Evolutionary conservation across 2,797 vertebrate species (phyloP), one percentile per base, ranked within the genome.

Genomic region (Danio jaintianensis): DNA sequence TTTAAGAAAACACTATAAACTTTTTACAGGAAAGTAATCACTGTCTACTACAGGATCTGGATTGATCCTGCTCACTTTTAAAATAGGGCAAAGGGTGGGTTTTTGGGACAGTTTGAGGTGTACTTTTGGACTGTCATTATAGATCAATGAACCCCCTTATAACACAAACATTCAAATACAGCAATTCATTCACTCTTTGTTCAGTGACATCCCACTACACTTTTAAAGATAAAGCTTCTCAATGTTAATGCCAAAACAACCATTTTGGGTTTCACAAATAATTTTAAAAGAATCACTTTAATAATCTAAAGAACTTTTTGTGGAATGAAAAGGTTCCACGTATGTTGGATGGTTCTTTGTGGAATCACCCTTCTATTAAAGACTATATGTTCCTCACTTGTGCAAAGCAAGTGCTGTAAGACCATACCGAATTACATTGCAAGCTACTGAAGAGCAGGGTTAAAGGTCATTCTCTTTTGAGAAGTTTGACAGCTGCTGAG

Each of bases 21-120:
- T 69, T 63, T 82, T 77, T 64, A 50, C 18, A 50, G 56, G 38
- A 70, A 77, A 45, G 45, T 38, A 70, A 73, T 53, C 56, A 71
- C 52, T 79, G 82, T 84, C 64, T n/a, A 68, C 42, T 5, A 68
- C 55, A 74, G 74, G 6, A 36, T 16, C 64, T 55, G 75, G 36
- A 79, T 73, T 36, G 47, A 84, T 64, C 52, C n/a, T 68, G 58
- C 22, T 67, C 43, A 7, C 50, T 47, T 73, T 55, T 59, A 78
- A 63, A 78, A 69, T 38, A 40, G 75, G 72, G 72, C 55, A 82
- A 79, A 82, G 81, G 73, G 78, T 9, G 38, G 62, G 40, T 42
- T 75, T 36, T 63, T 4, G 13, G 13, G 58, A n/a, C 56, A 36
- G 3, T 42, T 45, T 78, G 18, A 62, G 64, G 47, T 47, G 58